Percentiles rank a stretch among this genome's conserved stretches.
These are phyloP conservation scores for Pollicipes pollicipes DNA, from an alignment of 1,140 invertebrate species.

Conservation along the genomic window DNA sequence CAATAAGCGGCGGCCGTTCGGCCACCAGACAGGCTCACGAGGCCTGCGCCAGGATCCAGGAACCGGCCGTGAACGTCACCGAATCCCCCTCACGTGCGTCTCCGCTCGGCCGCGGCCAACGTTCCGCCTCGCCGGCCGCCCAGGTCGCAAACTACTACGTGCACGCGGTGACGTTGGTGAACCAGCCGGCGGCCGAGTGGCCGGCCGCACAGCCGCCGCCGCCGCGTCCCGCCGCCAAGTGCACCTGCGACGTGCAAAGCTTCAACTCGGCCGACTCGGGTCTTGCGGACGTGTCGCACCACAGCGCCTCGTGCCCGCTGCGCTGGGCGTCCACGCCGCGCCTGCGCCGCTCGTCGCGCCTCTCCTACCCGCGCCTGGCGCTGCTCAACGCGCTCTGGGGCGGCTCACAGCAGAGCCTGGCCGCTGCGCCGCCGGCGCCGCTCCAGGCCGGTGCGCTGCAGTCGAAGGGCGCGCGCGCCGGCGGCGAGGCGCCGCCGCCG, in stretches of 20 bases:
- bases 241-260: constrained; percentile 22
- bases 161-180: neutral
- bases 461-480: neutral
- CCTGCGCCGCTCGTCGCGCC: constrained; percentile 14
- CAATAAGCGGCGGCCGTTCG: no score
- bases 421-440: no score
- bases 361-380: constrained; percentile 8
- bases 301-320: constrained; percentile 13
- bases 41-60: no score
- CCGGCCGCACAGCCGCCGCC: no score
- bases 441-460: neutral
- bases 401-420: neutral
- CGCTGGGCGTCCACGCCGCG: constrained; percentile 12
- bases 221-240: neutral
- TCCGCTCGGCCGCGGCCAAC: no score
- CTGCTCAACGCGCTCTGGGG: neutral
- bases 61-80: no score
- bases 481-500: neutral
- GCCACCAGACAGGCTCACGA: no score
- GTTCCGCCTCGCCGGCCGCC: neutral
- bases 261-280: constrained; percentile 55
- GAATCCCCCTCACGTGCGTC: no score
- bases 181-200: neutral
- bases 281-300: constrained; percentile 46
- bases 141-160: neutral